Percentiles rank a stretch among this genome's conserved stretches.
These are phyloP conservation scores for Leptocoma aspasia DNA, from an alignment of 2,113 vertebrate species.

Conservation along the genomic window DNA sequence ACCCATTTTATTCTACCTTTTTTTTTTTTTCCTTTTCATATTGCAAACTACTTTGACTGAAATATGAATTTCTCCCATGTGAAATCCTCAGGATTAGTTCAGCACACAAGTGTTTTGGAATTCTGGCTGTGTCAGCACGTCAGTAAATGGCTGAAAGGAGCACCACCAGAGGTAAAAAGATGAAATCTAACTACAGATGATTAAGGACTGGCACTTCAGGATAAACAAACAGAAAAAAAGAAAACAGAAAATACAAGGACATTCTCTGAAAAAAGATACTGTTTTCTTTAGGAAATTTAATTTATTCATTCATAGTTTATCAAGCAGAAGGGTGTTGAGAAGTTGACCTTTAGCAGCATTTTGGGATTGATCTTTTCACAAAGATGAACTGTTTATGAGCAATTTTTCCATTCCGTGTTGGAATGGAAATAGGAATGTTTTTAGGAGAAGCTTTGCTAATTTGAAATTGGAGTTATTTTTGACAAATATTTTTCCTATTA, in stretches of 20 bases:
- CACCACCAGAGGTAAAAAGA: neutral
- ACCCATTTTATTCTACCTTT: neutral
- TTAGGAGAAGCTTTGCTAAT: neutral
- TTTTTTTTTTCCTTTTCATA: neutral
- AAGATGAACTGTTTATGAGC: neutral
- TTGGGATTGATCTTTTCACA: neutral
- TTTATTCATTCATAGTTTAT: neutral
- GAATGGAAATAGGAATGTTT: neutral
- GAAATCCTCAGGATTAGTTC: neutral
- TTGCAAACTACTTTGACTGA: neutral
- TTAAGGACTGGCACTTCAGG: neutral
- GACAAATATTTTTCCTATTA: neutral
- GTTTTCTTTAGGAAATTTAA: neutral
- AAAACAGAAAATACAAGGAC: neutral
- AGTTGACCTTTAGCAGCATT: neutral
- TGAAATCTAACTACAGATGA: neutral
- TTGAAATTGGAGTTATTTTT: neutral
- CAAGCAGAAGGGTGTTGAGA: neutral
- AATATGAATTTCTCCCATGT: accelerated
- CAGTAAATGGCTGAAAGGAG: neutral
- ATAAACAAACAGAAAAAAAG: neutral
- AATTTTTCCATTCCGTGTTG: neutral
- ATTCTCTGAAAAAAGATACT: neutral
- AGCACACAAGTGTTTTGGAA: neutral
- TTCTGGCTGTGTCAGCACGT: neutral